phyloP scores from a whole-genome alignment of 2,113 vertebrate genomes.

The Paraplagusia blochii region DNA sequence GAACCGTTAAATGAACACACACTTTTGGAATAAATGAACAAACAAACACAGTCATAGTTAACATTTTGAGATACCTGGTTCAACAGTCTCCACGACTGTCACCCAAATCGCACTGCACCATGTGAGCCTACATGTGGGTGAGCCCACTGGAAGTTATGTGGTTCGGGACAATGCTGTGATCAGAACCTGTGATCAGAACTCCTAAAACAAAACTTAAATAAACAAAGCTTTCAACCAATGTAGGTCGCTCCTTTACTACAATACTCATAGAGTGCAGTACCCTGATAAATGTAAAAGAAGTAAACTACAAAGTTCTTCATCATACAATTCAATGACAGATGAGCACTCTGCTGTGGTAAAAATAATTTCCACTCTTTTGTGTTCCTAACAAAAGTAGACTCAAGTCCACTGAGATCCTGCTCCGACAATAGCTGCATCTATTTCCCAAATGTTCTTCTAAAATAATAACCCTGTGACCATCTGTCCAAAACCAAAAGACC shows the following conservation, averaged over 20 bases:
- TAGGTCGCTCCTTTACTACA: constrained; percentile 8
- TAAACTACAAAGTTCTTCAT: constrained; percentile 21
- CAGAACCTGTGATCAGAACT: no score
- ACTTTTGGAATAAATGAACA: neutral
- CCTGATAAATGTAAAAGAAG: constrained; percentile 7
- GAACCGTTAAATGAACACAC: no score
- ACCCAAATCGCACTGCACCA: no score
- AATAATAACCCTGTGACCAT: constrained; percentile 43
- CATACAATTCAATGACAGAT: constrained; percentile 31
- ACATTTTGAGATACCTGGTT: no score
- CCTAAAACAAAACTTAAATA: no score
- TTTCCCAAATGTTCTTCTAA: constrained; percentile 45
- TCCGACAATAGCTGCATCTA: constrained; percentile 58
- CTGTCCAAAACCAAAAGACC: constrained; percentile 62
- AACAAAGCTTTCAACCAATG: neutral
- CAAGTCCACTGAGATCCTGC: constrained; percentile 46
- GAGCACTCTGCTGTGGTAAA: constrained; percentile 20
- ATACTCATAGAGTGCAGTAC: neutral
- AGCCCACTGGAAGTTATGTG: no score
- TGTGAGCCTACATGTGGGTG: no score
- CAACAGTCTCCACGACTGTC: no score
- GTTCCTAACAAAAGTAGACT: constrained; percentile 42
- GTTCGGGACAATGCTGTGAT: no score
- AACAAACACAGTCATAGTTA: constrained; percentile 5
- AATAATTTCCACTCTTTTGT: constrained; percentile 30